These are phyloP conservation scores for Saguinus imperator DNA, from an alignment of 2,113 vertebrate genomes.

Conservation along the genomic window DNA sequence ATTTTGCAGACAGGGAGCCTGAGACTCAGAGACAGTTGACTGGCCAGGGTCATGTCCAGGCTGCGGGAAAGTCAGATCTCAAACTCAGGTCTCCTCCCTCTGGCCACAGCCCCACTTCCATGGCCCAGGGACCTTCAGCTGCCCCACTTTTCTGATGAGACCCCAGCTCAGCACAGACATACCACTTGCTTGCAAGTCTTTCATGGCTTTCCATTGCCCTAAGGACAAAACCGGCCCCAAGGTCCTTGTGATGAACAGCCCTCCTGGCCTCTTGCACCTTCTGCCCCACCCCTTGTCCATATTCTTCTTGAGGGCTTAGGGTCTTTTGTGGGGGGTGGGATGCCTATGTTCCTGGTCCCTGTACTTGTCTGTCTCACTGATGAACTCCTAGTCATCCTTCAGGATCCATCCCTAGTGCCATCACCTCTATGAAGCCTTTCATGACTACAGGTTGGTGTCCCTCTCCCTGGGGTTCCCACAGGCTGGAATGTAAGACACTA, in stretches of 20 bases:
- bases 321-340: not conserved
- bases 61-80: not conserved
- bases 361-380: not conserved
- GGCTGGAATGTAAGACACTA: not conserved
- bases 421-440: not conserved
- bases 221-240: not conserved
- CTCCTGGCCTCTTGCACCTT: not conserved
- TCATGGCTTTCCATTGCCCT: not conserved
- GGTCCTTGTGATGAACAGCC: not conserved
- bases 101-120: not conserved
- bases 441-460: not conserved
- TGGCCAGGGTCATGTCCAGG: not conserved
- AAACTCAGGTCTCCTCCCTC: not conserved
- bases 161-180: not conserved
- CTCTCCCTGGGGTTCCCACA: not conserved
- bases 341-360: not conserved
- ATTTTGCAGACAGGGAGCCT: not conserved
- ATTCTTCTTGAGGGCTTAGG: not conserved
- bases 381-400: not conserved
- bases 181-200: not conserved
- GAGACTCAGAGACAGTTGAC: not conserved
- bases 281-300: not conserved
- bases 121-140: not conserved
- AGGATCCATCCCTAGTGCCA: not conserved
- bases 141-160: not conserved